Base-by-base conservation (phyloP, 2,888 invertebrate genomes). In the Cerceris ruficornis region DNA sequence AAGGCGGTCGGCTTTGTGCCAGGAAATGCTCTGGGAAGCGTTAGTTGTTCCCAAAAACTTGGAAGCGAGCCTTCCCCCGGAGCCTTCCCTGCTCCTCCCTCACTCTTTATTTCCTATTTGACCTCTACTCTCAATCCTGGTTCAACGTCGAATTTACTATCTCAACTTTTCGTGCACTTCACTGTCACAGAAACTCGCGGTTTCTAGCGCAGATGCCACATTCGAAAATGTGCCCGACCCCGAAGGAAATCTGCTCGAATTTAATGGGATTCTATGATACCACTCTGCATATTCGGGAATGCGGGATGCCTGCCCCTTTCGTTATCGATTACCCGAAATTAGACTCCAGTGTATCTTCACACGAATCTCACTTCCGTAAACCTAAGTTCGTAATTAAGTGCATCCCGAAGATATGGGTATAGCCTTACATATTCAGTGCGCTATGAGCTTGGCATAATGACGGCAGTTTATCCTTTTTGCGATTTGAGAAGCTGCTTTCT, bases 1-100 rank as follows among this genome's bases (percentile, higher is more conserved):
- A 70, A 43, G 41, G 52, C 59, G 68, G 76, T 79, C 67, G 84
- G 80, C 83, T 72, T 75, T 61, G 74, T 77, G 86, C 80, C 86
- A 86, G 83, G 80, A 78, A 85, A 73, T 68, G 74, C 60, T 59
- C 77, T 46, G 60, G 61, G 71, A 69, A 82, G 57, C 75, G 70
- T 80, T 73, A 67, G 68, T 62, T 66, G 81, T 80, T 77, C 77
- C 66, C 82, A 71, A 84, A 88, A 85, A 87, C 80, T 82, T 84
- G 66, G 76, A 76, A 73, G 75, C 77, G 67, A 69, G 62, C 57
- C 69, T 58, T 57, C 65, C 60, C 41, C 54, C 11, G 14, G 39
- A 13, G 41, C 49, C 59, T 41, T 62, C 57, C 67, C 59, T 57
- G 59, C 41, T 59, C 67, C 42, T 70, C 46, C 57, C 57, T 42